These are phyloP conservation scores for Pseudomyrmex flavicornis DNA, from an alignment of 1,140 invertebrate species.

Conservation along the genomic window DNA sequence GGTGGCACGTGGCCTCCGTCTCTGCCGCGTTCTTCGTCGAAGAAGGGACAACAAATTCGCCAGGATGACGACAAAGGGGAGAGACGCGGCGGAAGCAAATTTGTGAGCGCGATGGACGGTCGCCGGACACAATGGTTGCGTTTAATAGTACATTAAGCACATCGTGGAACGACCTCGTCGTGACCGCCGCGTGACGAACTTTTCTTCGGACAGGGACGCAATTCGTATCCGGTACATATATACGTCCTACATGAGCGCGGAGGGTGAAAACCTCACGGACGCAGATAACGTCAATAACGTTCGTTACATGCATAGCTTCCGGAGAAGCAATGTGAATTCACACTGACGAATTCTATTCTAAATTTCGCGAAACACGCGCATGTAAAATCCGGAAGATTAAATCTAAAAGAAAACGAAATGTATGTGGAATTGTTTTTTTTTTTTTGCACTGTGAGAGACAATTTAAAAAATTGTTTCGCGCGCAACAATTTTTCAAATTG, in stretches of 20 bases:
- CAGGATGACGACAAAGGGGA: slow-evolving; percentile 36
- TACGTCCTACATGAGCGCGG: neutral
- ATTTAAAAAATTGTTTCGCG: no score
- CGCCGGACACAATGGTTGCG: slow-evolving; percentile 76
- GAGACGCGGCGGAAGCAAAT: slow-evolving; percentile 76
- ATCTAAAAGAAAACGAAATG: no score
- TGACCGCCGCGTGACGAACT: slow-evolving; percentile 70
- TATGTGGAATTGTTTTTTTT: no score
- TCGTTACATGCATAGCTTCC: no score
- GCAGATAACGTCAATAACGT: neutral
- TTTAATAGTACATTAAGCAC: slow-evolving; percentile 83
- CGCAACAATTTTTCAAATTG: neutral
- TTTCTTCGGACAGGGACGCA: slow-evolving; percentile 54
- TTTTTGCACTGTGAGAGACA: no score
- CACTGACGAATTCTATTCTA: no score
- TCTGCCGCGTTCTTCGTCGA: slow-evolving; percentile 28
- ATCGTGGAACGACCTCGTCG: slow-evolving; percentile 53
- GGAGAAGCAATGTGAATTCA: no score
- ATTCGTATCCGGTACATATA: slow-evolving; percentile 18
- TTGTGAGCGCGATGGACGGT: slow-evolving; percentile 77
- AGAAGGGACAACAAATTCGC: slow-evolving; percentile 6
- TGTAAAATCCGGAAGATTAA: no score
- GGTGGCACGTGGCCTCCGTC: slow-evolving; percentile 69
- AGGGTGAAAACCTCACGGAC: slow-evolving; percentile 39
- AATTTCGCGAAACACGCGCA: no score